phyloP scores from a whole-genome alignment of 2,113 vertebrate species.

The Sisor rabdophorus region DNA sequence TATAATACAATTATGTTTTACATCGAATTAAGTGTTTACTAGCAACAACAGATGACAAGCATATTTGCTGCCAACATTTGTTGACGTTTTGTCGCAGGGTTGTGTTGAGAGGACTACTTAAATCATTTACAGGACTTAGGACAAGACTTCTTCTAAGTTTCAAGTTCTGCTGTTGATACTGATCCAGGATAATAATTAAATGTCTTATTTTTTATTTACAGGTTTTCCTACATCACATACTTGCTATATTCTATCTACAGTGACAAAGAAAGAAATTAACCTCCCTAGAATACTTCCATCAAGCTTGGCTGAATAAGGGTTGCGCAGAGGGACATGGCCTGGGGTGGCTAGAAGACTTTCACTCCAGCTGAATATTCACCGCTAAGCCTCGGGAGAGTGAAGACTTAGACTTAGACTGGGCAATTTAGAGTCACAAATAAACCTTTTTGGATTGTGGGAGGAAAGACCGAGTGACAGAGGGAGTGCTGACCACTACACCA shows the following conservation, averaged over 20 bases:
- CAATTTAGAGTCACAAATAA: no score
- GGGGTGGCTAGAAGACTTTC: no score
- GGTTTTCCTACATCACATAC: background rate
- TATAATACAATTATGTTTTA: constrained; percentile 9
- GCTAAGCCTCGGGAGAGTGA: no score
- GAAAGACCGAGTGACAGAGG: no score
- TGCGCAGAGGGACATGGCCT: no score
- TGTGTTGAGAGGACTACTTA: background rate
- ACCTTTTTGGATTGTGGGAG: no score
- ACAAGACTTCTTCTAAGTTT: background rate
- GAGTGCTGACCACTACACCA: no score
- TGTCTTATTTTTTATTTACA: background rate
- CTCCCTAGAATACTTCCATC: background rate
- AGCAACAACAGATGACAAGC: background rate
- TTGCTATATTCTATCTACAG: background rate
- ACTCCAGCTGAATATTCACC: no score
- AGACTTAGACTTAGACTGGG: no score
- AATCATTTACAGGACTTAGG: background rate
- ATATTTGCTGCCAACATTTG: no score
- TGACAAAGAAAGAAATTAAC: background rate
- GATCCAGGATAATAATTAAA: background rate
- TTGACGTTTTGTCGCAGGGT: background rate
- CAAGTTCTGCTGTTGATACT: background rate
- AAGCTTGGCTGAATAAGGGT: background rate
- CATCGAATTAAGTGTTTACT: background rate